phyloP scores from a whole-genome alignment of 2,113 vertebrate species.

The Odobenus rosmarus region DNA sequence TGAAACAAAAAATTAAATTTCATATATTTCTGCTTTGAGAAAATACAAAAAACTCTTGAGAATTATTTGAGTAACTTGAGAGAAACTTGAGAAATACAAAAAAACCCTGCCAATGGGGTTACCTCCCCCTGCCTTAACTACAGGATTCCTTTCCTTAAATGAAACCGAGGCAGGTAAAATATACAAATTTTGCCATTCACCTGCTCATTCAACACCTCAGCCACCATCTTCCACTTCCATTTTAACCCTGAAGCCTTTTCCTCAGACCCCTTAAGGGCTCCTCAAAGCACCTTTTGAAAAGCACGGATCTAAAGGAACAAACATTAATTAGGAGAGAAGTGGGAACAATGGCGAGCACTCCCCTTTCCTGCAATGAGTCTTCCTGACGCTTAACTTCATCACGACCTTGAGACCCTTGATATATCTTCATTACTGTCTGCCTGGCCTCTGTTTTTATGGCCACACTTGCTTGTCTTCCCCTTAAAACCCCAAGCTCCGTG shows the following conservation, averaged over 20 bases:
- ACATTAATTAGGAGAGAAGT: neutral
- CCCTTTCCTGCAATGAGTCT: neutral
- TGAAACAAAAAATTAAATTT: neutral
- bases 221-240: neutral
- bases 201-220: neutral
- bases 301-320: neutral
- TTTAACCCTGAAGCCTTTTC: neutral
- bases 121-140: neutral
- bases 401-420: neutral
- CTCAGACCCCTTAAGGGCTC: neutral
- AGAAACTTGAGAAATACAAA: neutral
- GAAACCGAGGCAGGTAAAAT: neutral
- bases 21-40: neutral
- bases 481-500: neutral
- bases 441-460: neutral
- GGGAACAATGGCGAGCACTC: neutral
- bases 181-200: neutral
- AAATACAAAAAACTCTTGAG: neutral
- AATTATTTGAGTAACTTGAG: neutral
- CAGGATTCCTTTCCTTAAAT: neutral
- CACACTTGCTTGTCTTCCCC: neutral
- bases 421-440: neutral
- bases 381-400: neutral
- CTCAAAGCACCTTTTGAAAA: neutral
- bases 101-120: neutral